Conservation (phyloP, 1,140 invertebrate genomes). For the Lordiphosa collinella region DNA sequence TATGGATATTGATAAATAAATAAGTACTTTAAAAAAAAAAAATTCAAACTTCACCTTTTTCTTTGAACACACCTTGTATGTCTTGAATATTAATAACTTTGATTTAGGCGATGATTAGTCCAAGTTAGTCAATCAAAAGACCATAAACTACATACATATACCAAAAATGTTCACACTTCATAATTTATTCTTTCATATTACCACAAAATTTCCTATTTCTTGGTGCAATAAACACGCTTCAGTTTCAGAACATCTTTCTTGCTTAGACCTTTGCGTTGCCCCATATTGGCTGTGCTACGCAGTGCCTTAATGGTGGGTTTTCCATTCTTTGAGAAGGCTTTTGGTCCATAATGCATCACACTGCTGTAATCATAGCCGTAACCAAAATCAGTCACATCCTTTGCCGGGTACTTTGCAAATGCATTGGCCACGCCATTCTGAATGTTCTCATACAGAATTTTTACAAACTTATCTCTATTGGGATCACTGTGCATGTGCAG, state of each 20-base stretch:
- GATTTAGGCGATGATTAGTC: too few relatives aligned
- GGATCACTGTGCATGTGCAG: conserved; percentile 86
- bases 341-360: conserved; percentile 85
- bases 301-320: conserved; percentile 84
- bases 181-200: too few relatives aligned
- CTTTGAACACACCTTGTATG: too few relatives aligned
- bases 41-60: too few relatives aligned
- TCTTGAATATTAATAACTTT: too few relatives aligned
- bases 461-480: conserved; percentile 85
- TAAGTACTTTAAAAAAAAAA: too few relatives aligned
- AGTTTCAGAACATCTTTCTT: conserved; percentile 80
- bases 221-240: conserved; percentile 79
- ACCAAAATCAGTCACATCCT: conserved; percentile 77
- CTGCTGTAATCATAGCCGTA: conserved; percentile 84
- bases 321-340: conserved; percentile 86
- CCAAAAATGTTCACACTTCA: too few relatives aligned
- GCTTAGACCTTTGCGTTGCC: conserved; percentile 81
- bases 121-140: too few relatives aligned
- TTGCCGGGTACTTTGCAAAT: conserved; percentile 80
- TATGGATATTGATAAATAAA: too few relatives aligned
- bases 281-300: conserved; percentile 61
- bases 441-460: conserved; percentile 85
- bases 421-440: conserved; percentile 80
- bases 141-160: too few relatives aligned
- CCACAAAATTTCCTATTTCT: not conserved